These are phyloP conservation scores for Linurgus olivaceus DNA, from an alignment of 2,797 vertebrate species.

Conservation along the genomic window DNA sequence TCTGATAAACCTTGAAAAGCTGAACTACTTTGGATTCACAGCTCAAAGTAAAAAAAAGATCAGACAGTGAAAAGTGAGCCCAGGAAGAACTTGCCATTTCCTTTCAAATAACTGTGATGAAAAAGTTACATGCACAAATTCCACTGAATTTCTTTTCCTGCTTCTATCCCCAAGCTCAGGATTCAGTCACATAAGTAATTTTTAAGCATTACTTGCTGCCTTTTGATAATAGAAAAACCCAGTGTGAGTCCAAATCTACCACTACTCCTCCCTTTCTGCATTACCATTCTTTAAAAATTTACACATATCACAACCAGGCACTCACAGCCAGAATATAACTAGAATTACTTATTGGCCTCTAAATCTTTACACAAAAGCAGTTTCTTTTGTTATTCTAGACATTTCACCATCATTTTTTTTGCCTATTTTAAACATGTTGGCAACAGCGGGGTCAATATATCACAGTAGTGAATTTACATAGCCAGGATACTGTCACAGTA, in stretches of 20 bases:
- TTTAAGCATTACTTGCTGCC: not conserved
- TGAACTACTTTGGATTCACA: not conserved
- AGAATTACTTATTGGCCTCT: not conserved
- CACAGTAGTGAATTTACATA: not conserved
- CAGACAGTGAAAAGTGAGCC: not conserved
- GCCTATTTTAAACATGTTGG: not conserved
- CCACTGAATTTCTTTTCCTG: not conserved
- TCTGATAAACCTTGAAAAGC: not conserved
- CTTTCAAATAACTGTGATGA: not conserved
- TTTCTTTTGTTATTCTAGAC: not conserved
- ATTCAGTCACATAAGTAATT: not conserved
- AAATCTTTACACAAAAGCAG: not conserved
- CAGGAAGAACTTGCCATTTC: not conserved
- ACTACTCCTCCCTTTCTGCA: not conserved
- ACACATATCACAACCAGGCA: not conserved
- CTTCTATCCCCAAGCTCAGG: not conserved
- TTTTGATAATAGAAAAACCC: not conserved
- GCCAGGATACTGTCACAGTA: not conserved
- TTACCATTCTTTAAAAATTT: not conserved
- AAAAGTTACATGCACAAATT: not conserved
- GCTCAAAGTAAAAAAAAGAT: not conserved
- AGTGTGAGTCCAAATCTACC: not conserved
- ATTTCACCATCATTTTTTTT: not conserved
- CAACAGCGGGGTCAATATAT: not conserved
- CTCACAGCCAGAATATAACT: not conserved